Base-by-base conservation (phyloP, 1,140 invertebrate species). In the Listronotus bonariensis region DNA sequence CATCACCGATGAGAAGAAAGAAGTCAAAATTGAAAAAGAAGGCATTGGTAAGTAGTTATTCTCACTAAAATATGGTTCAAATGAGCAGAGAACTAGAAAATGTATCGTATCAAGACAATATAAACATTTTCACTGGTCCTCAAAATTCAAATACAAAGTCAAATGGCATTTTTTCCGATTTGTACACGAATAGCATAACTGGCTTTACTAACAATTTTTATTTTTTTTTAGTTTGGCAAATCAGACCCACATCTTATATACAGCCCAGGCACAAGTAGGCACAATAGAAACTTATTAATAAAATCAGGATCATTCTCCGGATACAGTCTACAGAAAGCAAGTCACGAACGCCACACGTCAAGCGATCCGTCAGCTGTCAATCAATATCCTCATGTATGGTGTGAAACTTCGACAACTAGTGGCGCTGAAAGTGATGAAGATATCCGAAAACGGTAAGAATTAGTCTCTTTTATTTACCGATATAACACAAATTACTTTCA, bases 241-340 rank as follows among this genome's bases (percentile, higher is more conserved):
- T 71, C 68, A 1, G 72, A 74, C 41, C 40, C 63, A 10, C 64
- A 67, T 58, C 51, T 71, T 11, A 46, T 59, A 36, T 64, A 59
- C 41, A 69, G 49, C 48, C 46, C 67, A 31, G 54, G 20, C 5
- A 41, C n/a, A 40, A 31, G 36, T 26, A 67, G 42, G 54, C 53
- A 51, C 17, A 56, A 48, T 11, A 70, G 67, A 52, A 68, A 62
- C 32, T 52, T 69, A 49, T 76, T 88, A n/a, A 83, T 86, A 5
- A 89, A 88, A 75, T 87, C 86, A 0, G 83, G 83, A 15, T 88
- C 87, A 9, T 89, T 89, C 75, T 87, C 87, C 40, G 87, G 85
- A 10, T 72, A 76, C 81, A 20, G 81, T 80, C 31, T 65, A 40
- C n/a, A 83, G 82, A 59, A 82, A 82, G 32, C 71, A 14, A 81